Percentiles rank a stretch among this genome's conserved stretches.
phyloP scores from a whole-genome alignment of 2,113 vertebrate genomes.

The Psilopogon haemacephalus region DNA sequence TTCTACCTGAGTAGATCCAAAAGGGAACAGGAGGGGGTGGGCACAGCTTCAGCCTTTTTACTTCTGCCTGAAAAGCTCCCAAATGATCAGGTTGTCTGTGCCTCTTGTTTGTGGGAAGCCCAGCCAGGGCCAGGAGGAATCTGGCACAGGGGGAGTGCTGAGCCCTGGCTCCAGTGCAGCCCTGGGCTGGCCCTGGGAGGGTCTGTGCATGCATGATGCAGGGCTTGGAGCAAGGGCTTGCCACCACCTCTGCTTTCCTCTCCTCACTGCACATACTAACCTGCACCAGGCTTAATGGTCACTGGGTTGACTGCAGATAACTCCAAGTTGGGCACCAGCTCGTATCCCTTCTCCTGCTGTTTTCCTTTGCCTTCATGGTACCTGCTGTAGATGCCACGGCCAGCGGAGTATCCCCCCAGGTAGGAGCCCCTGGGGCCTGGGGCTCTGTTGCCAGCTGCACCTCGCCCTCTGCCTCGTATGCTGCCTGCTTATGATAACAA shows the following conservation, averaged over 20 bases:
- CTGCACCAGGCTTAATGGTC: slow-evolving; percentile 95
- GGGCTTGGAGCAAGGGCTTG: background rate
- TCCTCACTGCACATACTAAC: slow-evolving; percentile 79
- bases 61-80: background rate
- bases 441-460: slow-evolving; percentile 89
- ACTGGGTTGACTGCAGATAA: slow-evolving; percentile 89
- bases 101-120: background rate
- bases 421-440: slow-evolving; percentile 95
- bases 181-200: rapidly evolving
- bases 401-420: slow-evolving; percentile 97
- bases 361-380: slow-evolving; percentile 99
- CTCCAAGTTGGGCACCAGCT: slow-evolving; percentile 93
- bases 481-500: slow-evolving; percentile 97
- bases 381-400: slow-evolving; percentile 99
- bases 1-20: background rate
- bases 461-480: slow-evolving; percentile 95
- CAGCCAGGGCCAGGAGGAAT: background rate
- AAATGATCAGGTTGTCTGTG: background rate
- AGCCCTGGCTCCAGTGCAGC: rapidly evolving
- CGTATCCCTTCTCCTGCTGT: slow-evolving; percentile 91
- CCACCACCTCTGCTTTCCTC: background rate
- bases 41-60: background rate
- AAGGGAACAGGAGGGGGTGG: background rate
- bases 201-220: rapidly evolving
- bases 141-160: background rate